These are phyloP conservation scores for Dromococcyx pavoninus DNA, from an alignment of 2,797 vertebrate species.

Conservation along the genomic window DNA sequence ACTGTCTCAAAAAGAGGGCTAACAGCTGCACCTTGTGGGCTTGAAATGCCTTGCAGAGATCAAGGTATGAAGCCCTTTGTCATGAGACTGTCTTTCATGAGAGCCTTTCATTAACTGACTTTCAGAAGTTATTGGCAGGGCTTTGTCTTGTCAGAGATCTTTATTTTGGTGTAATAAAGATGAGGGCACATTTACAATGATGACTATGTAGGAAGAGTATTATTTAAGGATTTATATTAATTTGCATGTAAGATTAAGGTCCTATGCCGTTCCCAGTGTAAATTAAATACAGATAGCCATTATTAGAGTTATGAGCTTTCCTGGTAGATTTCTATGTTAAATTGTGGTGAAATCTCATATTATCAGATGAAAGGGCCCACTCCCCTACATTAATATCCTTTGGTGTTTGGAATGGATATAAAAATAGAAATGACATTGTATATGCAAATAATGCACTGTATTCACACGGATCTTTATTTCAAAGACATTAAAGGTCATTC, in stretches of 20 bases:
- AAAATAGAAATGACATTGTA: not conserved
- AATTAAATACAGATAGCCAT: not conserved
- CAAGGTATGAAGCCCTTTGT: not conserved
- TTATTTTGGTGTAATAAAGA: not conserved
- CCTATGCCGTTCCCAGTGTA: not conserved
- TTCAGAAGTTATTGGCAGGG: not conserved
- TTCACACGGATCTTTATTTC: not conserved
- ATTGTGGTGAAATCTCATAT: not conserved
- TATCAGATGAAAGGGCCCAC: not conserved
- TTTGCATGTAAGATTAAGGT: slow-evolving; percentile 17
- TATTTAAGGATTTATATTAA: slow-evolving; percentile 5
- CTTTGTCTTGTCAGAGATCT: not conserved
- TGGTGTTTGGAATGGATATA: not conserved
- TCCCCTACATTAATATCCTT: slow-evolving; percentile 12
- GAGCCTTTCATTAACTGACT: not conserved
- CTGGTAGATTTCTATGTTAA: not conserved
- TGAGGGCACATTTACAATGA: not conserved
- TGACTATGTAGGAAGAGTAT: not conserved
- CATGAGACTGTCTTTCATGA: not conserved
- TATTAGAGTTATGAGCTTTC: not conserved
- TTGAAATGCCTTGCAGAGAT: not conserved
- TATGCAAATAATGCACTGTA: not conserved
- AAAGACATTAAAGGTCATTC: slow-evolving; percentile 1
- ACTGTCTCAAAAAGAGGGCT: not conserved
- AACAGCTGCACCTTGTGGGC: slow-evolving; percentile 41